Conservation (phyloP, 2,797 vertebrate species). For the Arnoldichthys spilopterus region DNA sequence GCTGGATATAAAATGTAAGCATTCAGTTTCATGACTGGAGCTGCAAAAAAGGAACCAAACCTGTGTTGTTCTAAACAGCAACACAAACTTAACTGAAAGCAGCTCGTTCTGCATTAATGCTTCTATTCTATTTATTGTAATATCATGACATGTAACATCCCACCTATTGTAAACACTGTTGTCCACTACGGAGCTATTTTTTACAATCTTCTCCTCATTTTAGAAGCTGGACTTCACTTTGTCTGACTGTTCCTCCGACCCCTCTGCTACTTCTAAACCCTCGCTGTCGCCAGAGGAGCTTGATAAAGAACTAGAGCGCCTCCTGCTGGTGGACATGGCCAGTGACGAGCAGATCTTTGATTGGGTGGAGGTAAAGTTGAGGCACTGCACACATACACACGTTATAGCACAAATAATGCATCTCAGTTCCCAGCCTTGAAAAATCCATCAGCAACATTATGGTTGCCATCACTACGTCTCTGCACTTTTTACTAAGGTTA, state of each 20-base stretch:
- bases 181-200: not conserved
- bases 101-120: no score
- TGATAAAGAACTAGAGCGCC: constrained; percentile 87
- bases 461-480: no score
- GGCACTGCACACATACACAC: not conserved
- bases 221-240: constrained; percentile 93
- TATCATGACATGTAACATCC: no score
- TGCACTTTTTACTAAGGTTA: no score
- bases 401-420: not conserved
- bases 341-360: constrained; percentile 98
- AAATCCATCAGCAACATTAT: no score
- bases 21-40: no score
- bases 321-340: constrained; percentile 92
- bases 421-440: no score
- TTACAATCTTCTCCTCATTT: constrained; percentile 50
- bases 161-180: not conserved
- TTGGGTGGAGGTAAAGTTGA: constrained; percentile 92
- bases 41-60: no score
- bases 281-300: constrained; percentile 85
- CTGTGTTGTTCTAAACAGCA: no score
- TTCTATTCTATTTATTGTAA: no score
- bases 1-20: no score
- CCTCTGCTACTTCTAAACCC: constrained; percentile 57
- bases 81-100: no score
- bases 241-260: constrained; percentile 62